These are phyloP conservation scores for Acrocyrtus sp. DNA, from an alignment of 2,888 invertebrate species.

Conservation along the genomic window DNA sequence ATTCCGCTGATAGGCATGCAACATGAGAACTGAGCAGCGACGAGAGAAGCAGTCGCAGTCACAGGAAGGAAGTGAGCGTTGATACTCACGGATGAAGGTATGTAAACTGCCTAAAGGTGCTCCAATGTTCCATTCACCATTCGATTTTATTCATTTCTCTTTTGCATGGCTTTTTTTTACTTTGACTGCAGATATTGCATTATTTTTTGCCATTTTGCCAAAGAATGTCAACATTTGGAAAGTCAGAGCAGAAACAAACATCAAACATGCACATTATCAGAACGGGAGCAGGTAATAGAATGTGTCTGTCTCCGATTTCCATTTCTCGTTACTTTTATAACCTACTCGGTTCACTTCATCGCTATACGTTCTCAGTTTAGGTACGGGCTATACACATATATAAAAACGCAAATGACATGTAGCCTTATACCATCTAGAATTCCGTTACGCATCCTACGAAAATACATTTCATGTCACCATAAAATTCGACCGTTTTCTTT, in stretches of 20 bases:
- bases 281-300: not conserved
- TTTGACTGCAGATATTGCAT: not conserved
- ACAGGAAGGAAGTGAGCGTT: too few species aligned
- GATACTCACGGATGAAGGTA: too few species aligned
- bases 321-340: not conserved
- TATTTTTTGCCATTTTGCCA: constrained; percentile 29
- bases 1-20: too few species aligned
- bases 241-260: not conserved
- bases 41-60: too few species aligned
- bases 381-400: too few species aligned
- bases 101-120: not conserved
- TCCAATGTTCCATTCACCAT: not conserved
- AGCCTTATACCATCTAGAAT: not conserved
- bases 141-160: not conserved
- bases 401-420: not conserved
- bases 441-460: not conserved
- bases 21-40: too few species aligned
- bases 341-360: too few species aligned
- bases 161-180: not conserved
- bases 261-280: not conserved
- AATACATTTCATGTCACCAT: not conserved
- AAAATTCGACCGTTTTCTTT: not conserved
- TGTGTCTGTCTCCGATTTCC: not conserved
- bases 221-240: constrained; percentile 29
- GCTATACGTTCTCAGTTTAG: too few species aligned